A percentile compares a stretch with the other conserved stretches of the same genome.
phyloP scores from a whole-genome alignment of 1,140 invertebrate species.

The Psix sp. region DNA sequence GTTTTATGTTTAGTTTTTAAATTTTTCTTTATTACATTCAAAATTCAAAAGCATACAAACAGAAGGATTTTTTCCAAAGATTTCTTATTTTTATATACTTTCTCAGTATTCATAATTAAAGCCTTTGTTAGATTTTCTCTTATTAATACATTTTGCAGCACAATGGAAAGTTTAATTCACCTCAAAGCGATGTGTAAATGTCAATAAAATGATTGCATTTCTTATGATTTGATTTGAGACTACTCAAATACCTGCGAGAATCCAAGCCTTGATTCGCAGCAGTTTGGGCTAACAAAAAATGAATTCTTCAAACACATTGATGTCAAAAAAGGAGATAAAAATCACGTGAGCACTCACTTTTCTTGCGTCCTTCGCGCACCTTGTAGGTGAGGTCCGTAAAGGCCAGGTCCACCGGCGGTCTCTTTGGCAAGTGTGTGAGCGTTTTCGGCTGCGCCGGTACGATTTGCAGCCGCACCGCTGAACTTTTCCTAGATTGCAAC shows the following conservation, averaged over 20 bases:
- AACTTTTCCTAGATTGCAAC: conserved; percentile 77
- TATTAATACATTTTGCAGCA: conserved; percentile 8
- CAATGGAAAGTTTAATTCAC: conserved; percentile 35
- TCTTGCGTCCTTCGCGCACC: conserved; percentile 88
- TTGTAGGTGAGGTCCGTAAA: conserved; percentile 90
- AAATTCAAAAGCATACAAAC: background rate
- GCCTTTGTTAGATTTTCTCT: background rate
- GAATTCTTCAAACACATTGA: too few species aligned
- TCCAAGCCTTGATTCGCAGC: too few species aligned
- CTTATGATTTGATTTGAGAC: too few species aligned
- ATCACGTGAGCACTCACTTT: conserved; percentile 81
- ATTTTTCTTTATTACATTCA: too few species aligned
- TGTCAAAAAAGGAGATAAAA: conserved; percentile 13
- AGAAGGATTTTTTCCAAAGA: conserved; percentile 7
- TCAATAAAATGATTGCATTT: conserved; percentile 11
- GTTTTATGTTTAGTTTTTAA: too few species aligned
- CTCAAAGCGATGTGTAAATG: conserved; percentile 14
- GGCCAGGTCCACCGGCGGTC: conserved; percentile 91
- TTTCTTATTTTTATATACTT: conserved; percentile 16
- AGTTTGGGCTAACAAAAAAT: too few species aligned
- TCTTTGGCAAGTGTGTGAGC: conserved; percentile 88
- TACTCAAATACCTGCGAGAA: too few species aligned
- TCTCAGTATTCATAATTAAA: conserved; percentile 33
- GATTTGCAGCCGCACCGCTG: conserved; percentile 80
- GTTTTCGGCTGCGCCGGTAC: conserved; percentile 84